Evolutionary conservation across 2,888 invertebrate genomes (phyloP), one percentile per base, ranked within the genome.

Genomic region (Patella depressa): DNA sequence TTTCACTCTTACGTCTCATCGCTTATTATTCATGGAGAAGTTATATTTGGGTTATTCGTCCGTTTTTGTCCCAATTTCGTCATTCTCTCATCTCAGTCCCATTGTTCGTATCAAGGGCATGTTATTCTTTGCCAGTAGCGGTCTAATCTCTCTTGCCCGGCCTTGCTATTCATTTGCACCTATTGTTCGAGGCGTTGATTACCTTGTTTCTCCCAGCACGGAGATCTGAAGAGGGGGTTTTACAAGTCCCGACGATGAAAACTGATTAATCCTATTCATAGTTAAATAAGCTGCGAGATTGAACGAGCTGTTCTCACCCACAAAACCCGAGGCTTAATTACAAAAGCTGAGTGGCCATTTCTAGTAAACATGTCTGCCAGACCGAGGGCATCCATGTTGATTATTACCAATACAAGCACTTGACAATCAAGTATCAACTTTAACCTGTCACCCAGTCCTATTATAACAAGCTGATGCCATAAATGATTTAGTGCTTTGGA

Each of bases 101-200:
- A 12, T 24, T 65, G 19, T 11, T 65, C 65, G 14, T 65, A 24
- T 65, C 65, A 24, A 65, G 19, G 14, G 14, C 65, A 65, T 65
- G 65, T 65, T 65, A 24, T 65, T 24, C 65, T 65, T 65, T 65
- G 65, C 65, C 65, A 24, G 65, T 65, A 65, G 24, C 65, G 19
- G 24, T 19, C 19, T 65, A 65, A 65, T 65, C 65, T 14, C 65
- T 65, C 65, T 65, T 65, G 24, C 24, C 65, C 65, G 24, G 24
- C 65, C 65, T 24, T 14, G 24, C 12, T 24, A 12, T 65, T 65
- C 65, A 19, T 65, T 65, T 24, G 65, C 24, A 65, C 19, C 19
- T 24, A 24, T 65, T 65, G 65, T 65, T 24, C 65, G 65, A 65
- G 65, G 65, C 24, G 65, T 65, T 65, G 65, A 65, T 65, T 65